These are phyloP conservation scores for Ageneiosus marmoratus DNA, from an alignment of 2,113 vertebrate genomes.

Conservation along the genomic window DNA sequence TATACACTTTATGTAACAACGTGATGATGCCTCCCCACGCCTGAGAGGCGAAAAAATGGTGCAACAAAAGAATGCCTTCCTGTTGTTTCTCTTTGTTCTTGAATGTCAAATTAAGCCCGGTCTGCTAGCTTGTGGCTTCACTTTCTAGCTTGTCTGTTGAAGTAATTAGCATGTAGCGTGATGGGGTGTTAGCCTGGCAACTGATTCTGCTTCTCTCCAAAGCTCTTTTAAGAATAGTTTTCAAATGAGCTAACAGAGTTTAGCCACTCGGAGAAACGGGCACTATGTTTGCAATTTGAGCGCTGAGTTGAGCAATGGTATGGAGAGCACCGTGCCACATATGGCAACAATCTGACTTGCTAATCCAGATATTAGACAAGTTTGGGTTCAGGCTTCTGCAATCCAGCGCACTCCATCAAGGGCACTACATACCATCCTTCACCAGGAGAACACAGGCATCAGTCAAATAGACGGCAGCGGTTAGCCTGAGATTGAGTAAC, in stretches of 20 bases:
- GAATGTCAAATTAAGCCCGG: conserved; percentile 47
- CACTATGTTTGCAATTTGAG: conserved; percentile 14
- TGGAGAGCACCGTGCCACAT: conserved; percentile 72
- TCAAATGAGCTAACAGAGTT: not conserved
- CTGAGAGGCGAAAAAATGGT: conserved; percentile 50
- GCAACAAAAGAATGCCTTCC: conserved; percentile 60
- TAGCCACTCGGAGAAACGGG: not conserved
- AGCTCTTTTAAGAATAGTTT: conserved; percentile 7
- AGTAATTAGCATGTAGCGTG: conserved; percentile 56
- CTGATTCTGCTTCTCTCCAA: not conserved
- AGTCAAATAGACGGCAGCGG: conserved; percentile 24
- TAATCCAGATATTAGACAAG: conserved; percentile 72
- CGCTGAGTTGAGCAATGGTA: conserved; percentile 10
- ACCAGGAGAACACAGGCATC: conserved; percentile 41
- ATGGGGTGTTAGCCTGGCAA: not conserved
- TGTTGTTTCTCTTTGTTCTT: conserved; percentile 50
- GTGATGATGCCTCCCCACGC: conserved; percentile 63
- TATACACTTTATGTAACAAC: conserved; percentile 76
- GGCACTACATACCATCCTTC: conserved; percentile 55
- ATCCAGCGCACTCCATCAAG: conserved; percentile 66
- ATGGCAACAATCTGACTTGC: conserved; percentile 78
- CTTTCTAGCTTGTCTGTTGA: conserved; percentile 63
- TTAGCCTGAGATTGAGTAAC: conserved; percentile 31
- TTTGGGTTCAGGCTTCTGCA: conserved; percentile 67
- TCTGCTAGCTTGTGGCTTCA: conserved; percentile 34